Evolutionary conservation across 2,888 invertebrate genomes (phyloP), one percentile per base, ranked within the genome.

Genomic region (Polydrusus tereticollis): DNA sequence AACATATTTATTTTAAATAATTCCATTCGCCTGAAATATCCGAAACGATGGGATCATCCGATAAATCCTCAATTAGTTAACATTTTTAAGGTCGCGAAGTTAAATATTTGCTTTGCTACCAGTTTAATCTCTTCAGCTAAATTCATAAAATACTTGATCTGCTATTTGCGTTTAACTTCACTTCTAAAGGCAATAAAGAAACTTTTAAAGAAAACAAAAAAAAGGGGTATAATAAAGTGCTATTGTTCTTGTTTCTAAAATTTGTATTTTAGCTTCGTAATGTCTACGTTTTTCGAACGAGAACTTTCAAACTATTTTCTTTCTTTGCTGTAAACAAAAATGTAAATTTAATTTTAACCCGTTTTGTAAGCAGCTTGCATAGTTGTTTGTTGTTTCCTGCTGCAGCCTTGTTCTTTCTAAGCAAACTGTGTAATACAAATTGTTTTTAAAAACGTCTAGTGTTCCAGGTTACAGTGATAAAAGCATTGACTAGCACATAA

Each of bases 321-420:
- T 70, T 50, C 65, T 29, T 58, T 59, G 58, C 65, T 50, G 70
- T 70, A 70, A 70, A 65, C 67, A 72, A 72, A 72, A 72, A 72
- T 67, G 67, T 72, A 72, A 63, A 72, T 72, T 72, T 72, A 72
- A 72, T 67, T 72, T 72, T 58, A 57, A 63, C 67, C 66, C 67
- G 67, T 55, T 72, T 57, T 63, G 55, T 66, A 66, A 66, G 67
- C 67, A 41, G 63, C 58, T 62, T 63, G 72, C 72, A 62, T 65
- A 70, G 57, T 59, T 64, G 58, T 21, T 55, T 41, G 38, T 70
- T 70, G 58, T 70, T 65, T 41, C 43, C 59, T 57, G 69, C 63
- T 63, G 58, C 57, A 45, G 43, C 58, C 41, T 45, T 64, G 69
- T 69, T 69, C 57, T 21, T 69, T 63, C 36, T 23, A 33, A 45